A percentile compares a stretch with the other conserved stretches of the same genome.
Evolutionary conservation across 1,140 invertebrate genomes (phyloP).

Genomic region (Drosophila arizonae): DNA sequence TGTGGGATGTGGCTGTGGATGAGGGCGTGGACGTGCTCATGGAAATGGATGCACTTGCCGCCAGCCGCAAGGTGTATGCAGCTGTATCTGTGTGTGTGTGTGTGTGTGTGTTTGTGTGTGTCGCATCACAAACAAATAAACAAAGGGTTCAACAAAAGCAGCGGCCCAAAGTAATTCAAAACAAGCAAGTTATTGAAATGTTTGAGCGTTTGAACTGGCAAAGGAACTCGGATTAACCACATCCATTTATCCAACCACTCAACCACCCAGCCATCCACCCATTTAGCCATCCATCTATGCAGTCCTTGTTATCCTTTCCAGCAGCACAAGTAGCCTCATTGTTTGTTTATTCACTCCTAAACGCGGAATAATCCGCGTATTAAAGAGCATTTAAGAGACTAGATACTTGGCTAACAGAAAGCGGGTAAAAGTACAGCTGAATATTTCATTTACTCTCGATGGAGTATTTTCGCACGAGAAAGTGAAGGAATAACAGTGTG

Average conservation of each 20-base stretch:
- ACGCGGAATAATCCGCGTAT: conserved; percentile 41
- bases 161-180: conserved; percentile 74
- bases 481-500: background rate
- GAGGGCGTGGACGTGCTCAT: background rate
- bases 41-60: conserved; percentile 61
- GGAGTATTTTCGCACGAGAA: no score
- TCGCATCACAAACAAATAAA: conserved; percentile 66
- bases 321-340: conserved; percentile 28
- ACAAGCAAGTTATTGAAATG: conserved; percentile 57
- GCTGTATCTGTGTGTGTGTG: conserved; percentile 17
- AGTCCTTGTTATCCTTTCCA: conserved; percentile 31
- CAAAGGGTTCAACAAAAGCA: conserved; percentile 77
- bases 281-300: background rate
- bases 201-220: conserved; percentile 36
- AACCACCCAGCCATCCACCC: background rate
- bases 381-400: background rate
- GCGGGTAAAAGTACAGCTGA: background rate
- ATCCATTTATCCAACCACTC: conserved; percentile 4
- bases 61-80: conserved; percentile 67
- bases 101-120: conserved; percentile 18
- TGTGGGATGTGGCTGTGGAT: conserved; percentile 32
- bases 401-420: background rate
- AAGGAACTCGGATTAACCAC: conserved; percentile 34
- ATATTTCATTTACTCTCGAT: conserved; percentile 1
- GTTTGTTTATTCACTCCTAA: conserved; percentile 64